Evolutionary conservation across 2,113 vertebrate species (phyloP), one percentile per base, ranked within the genome.

Genomic region (Poecile atricapillus): DNA sequence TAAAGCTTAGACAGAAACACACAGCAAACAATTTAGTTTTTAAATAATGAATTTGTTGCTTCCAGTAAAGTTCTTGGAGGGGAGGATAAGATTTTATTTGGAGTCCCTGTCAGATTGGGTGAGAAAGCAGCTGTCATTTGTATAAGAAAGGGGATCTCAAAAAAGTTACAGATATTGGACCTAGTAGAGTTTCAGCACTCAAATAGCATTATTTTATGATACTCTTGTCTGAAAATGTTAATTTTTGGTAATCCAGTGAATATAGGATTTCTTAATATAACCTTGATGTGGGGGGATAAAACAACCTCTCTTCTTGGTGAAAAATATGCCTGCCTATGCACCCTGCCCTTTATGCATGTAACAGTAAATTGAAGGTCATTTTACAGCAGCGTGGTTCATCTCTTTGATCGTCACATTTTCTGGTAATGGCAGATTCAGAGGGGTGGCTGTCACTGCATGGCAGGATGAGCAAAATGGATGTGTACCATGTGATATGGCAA

Each of bases 341-440:
- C 11, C 9, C 20, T 73, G 11, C 46, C 47, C 35, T 44, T 49
- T 58, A 49, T 80, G 39, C 59, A 44, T 78, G 17, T 58, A 53
- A 50, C 39, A 64, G 56, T 52, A 87, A 81, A 71, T 62, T 80
- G 82, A 94, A 96, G 94, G 96, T 94, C 82, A 76, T 46, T 71
- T 84, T 94, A 49, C 24, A 73, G 67, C 88, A 76, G 41, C 3
- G 6, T 41, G 35, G 87, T 70, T 94, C 83, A 83, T 87, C 46
- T 89, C 86, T 74, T 65, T 67, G n/a, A 83, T 77, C 60, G 78
- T 94, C 19, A 21, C 19, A 1, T 60, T 88, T 86, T 85, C 81
- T 88, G 69, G 19, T 77, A 80, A 90, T 68, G 92, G 73, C 71
- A 83, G 41, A 90, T 91, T 92, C 50, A 81, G 64, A 94, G 35